A percentile compares a stretch with the other conserved stretches of the same genome.
Conservation (phyloP, 2,113 vertebrate species). For the Laticauda laticaudata region DNA sequence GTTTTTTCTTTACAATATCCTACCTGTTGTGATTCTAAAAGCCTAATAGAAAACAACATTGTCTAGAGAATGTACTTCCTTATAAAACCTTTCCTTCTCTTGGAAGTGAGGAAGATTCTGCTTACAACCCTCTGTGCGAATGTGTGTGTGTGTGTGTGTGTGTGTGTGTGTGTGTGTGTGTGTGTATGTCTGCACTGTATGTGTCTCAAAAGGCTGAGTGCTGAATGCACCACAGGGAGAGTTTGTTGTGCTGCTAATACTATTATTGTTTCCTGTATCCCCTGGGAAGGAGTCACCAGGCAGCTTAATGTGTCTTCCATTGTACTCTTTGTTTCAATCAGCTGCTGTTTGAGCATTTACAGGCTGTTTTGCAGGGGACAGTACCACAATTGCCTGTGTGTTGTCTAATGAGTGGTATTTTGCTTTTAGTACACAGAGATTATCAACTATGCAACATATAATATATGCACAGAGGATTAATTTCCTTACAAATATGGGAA, state of each 20-base stretch:
- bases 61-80: neutral
- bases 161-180: neutral
- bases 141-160: neutral
- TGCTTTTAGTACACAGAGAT: neutral
- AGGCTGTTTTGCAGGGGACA: neutral
- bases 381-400: neutral
- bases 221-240: conserved; percentile 4
- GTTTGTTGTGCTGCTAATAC: conserved; percentile 22
- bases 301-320: neutral
- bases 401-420: neutral
- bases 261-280: neutral
- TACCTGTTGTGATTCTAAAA: neutral
- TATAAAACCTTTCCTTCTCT: neutral
- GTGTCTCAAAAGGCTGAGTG: neutral
- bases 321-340: neutral
- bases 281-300: neutral
- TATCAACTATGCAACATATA: neutral
- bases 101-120: neutral
- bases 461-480: neutral
- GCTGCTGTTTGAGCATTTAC: neutral
- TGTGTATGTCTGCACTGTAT: too few species aligned
- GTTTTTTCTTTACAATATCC: neutral
- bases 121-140: neutral
- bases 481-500: conserved; percentile 8
- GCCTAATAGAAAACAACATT: neutral